phyloP scores from a whole-genome alignment of 2,113 vertebrate species.

The Oryzias curvinotus region DNA sequence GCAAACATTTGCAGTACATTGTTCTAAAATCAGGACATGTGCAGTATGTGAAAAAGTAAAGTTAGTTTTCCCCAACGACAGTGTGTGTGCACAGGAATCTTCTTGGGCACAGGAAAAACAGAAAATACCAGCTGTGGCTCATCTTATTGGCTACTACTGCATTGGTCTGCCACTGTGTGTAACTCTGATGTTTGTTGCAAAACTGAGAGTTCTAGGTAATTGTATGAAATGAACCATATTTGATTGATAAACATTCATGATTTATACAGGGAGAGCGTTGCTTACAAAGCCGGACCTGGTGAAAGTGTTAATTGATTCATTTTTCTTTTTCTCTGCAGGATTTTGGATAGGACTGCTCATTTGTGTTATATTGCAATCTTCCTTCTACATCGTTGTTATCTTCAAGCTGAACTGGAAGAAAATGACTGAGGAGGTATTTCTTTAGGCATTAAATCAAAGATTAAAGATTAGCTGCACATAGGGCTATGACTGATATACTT shows the following conservation, averaged over 20 bases:
- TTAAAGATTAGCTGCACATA: background rate
- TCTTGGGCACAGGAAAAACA: slow-evolving; percentile 85
- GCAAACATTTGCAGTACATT: slow-evolving; percentile 2
- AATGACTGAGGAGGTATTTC: slow-evolving; percentile 84
- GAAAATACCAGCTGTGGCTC: slow-evolving; percentile 84
- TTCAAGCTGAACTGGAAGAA: slow-evolving; percentile 82
- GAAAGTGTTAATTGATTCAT: background rate
- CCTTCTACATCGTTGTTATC: slow-evolving; percentile 79
- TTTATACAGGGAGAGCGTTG: background rate
- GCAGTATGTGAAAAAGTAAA: background rate
- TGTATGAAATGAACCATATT: background rate
- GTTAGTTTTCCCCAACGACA: slow-evolving; percentile 40
- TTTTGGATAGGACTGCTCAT: slow-evolving; percentile 86
- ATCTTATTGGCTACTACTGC: slow-evolving; percentile 78
- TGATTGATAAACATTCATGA: background rate
- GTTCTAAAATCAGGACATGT: background rate
- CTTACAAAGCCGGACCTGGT: background rate
- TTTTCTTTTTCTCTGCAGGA: slow-evolving; percentile 69
- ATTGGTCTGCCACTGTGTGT: slow-evolving; percentile 78
- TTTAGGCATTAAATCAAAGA: background rate
- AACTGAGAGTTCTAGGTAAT: slow-evolving; percentile 80
- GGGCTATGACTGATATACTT: background rate
- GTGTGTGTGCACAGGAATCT: slow-evolving; percentile 79
- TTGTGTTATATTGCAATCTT: slow-evolving; percentile 74
- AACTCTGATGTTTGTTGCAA: slow-evolving; percentile 79